Evolutionary conservation across 2,888 invertebrate species (phyloP), one percentile per base, ranked within the genome.

Genomic region (Phengaris alcon): DNA sequence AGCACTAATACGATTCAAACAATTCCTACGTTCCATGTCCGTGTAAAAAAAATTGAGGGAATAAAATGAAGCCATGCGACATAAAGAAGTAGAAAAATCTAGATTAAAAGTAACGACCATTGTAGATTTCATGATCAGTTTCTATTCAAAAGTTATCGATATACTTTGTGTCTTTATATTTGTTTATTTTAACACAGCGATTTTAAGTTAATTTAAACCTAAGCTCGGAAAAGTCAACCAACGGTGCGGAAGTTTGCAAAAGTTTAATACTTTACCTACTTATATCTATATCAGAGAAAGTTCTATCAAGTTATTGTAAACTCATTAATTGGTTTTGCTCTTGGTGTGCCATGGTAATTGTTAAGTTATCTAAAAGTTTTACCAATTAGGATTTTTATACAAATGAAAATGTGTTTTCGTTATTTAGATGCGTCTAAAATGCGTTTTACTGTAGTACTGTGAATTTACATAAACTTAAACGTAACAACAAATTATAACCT

Each of bases 241-340:
- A 51, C 15, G 52, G 22, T 52, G 72, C 22, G 52, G 52, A 72
- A 72, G 72, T 52, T 51, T 51, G 51, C 52, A 6, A 52, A 72
- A 72, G 15, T 35, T 52, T 52, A 72, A 72, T 52, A 15, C 52
- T 54, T 51, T 15, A 10, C 22, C 51, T 51, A 52, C 15, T 48
- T 72, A 46, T 52, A 46, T 52, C 22, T 51, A 52, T 72, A 51
- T 22, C 52, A 22, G 15, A 70, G 22, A 10, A 72, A 52, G 70
- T 72, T 52, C 51, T 15, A 22, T 15, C 12, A 22, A 51, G 72
- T 72, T 22, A 72, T 54, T 54, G 51, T 72, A 52, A 51, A 22
- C 72, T 72, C 72, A 22, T 52, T 51, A 72, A 72, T 72, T 64
- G 64, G 64, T 64, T 64, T 64, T 35, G 35, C 64, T 35, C 6